Base-by-base conservation (phyloP, 1,140 invertebrate genomes). In the Hyphantria cunea region DNA sequence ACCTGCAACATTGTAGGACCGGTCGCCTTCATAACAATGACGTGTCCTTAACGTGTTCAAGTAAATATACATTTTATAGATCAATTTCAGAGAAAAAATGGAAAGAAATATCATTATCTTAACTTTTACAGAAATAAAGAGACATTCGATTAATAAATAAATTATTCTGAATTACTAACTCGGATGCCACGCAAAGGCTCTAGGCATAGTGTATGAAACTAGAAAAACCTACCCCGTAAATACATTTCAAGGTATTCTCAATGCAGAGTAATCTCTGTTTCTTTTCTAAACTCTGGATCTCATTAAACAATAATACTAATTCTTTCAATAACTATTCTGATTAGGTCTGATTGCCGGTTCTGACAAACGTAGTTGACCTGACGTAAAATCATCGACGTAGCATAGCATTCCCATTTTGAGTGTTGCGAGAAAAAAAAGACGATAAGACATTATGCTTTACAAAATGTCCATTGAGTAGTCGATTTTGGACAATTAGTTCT, bases 331-430 rank as follows among this genome's bases (percentile, higher is more conserved):
- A 39, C 2, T 39, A 39, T 9, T 61, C 37, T 60, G 41, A 34
- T 31, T 42, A 49, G 49, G 32, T 54, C 41, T 32, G 11, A 66
- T 60, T 47, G 58, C 73, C 73, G 74, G 73, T 54, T 53, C 44
- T 83, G 77, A 78, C 77, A 78, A 68, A 72, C 72, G 74, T 41
- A 34, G 47, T 69, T 78, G 75, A 78, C 75, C 69, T 78, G 75
- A 78, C 75, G 70, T 32, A 68, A 69, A 76, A 66, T 54, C 17
- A 72, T 74, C 78, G 74, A 86, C 83, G 83, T 86, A 75, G 78
- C 79, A 75, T 86, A 75, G 78, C 79, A 75, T 33, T 13, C 8
- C n/a, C 2, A 25, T 25, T 25, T 25, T 25, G 15, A 58, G 12
- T 41, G 55, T 55, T 32, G 17, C 53, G 8, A 25, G 17, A 25